Evolutionary conservation across 2,797 vertebrate species (phyloP), one percentile per base, ranked within the genome.

Genomic region (Coregonus ussuriensis): DNA sequence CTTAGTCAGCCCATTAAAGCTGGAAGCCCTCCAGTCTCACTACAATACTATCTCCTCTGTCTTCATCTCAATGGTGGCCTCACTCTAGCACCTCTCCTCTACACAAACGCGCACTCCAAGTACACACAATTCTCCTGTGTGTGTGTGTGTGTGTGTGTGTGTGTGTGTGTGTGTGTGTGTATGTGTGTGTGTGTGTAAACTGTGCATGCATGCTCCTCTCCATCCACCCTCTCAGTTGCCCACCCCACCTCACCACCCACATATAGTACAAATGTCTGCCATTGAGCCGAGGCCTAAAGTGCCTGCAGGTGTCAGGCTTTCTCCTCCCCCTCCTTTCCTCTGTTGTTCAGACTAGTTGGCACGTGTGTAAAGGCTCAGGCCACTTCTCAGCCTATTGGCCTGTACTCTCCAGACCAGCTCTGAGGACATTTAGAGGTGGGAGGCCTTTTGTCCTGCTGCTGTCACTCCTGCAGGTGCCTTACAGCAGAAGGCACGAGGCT

Each of bases 401-500:
- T 81, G 80, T 72, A 87, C 85, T 89, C 88, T 93, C 82, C 73
- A 89, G 87, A 71, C 80, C 72, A 18, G 78, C 84, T 56, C 76
- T 86, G 90, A 90, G 77, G 83, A 89, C 89, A 89, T 83, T 86
- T 77, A n/a, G 81, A 83, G 84, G 29, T 6, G 25, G 51, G 81
- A 11, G 29, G 74, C 77, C 88, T 82, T 94, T 94, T 94, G 93
- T 94, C 86, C 83, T 81, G 74, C 67, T 85, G 86, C 89, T 83
- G 92, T 92, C 93, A 93, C 91, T 93, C 89, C 86, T 89, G 93
- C 94, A 95, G 95, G 95, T 95, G 94, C 89, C 92, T 91, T 86
- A 86, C 86, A 90, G 91, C 79, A 54, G 85, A 92, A 92, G 85
- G 89, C 87, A 87, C 75, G 79, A 88, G 89, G 80, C 86, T 37